phyloP scores from a whole-genome alignment of 2,113 vertebrate genomes.

The Oncorhynchus tshawytscha region DNA sequence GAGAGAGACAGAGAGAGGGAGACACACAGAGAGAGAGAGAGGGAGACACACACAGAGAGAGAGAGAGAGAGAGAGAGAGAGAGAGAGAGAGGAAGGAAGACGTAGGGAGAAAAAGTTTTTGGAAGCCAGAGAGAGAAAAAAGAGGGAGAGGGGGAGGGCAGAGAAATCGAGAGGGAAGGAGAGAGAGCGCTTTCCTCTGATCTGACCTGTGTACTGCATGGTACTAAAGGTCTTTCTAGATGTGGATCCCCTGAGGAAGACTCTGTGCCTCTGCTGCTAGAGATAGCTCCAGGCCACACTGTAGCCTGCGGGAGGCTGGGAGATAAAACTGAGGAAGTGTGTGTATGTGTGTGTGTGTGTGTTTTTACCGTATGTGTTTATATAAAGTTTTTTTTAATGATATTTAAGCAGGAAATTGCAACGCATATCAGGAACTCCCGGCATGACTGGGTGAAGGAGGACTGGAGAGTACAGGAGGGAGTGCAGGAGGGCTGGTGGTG shows the following conservation, averaged over 20 bases:
- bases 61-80: too few relatives aligned
- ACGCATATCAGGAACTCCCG: background rate
- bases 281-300: conserved; percentile 32
- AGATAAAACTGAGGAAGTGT: background rate
- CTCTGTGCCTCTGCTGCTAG: conserved; percentile 11
- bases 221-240: conserved; percentile 41
- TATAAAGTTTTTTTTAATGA: background rate
- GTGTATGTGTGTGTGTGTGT: conserved; percentile 10
- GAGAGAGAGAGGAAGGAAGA: background rate
- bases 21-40: background rate
- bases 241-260: conserved; percentile 21
- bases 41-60: too few relatives aligned
- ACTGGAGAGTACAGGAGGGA: background rate
- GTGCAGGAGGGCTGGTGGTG: background rate
- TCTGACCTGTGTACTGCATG: conserved; percentile 26
- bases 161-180: background rate
- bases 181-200: background rate
- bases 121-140: background rate
- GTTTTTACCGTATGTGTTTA: background rate
- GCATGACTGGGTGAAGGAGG: background rate
- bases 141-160: background rate
- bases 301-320: background rate
- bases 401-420: background rate
- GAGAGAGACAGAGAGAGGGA: background rate
- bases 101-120: too few relatives aligned